Conservation (phyloP, 2,113 vertebrate genomes). For the Pogona vitticeps region DNA sequence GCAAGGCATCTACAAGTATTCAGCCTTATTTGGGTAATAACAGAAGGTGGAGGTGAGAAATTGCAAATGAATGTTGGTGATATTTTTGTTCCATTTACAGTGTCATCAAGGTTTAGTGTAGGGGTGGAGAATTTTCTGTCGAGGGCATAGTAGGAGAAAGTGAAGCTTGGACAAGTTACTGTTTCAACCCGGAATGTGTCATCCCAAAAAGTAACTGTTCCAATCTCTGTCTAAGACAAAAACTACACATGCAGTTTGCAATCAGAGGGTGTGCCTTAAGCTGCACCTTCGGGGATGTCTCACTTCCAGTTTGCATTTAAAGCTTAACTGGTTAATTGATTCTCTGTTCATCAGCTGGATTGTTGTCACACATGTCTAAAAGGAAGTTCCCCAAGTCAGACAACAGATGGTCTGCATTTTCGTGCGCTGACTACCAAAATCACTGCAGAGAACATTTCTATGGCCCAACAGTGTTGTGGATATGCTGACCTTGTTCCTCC, state of each 20-base stretch:
- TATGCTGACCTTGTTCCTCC: background rate
- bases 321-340: background rate
- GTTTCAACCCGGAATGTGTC: too few species aligned
- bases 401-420: too few species aligned
- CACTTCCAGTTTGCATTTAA: background rate
- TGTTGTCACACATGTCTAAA: background rate
- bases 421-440: background rate
- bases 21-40: background rate
- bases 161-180: too few species aligned
- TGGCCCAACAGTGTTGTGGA: background rate
- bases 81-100: too few species aligned
- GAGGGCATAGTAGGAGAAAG: too few species aligned
- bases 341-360: background rate
- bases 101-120: background rate
- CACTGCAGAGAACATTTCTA: background rate
- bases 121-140: background rate
- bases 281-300: conserved; percentile 1
- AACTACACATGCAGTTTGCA: background rate
- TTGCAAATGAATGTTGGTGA: background rate
- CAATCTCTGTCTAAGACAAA: too few species aligned
- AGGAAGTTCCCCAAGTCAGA: background rate
- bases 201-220: too few species aligned
- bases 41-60: background rate
- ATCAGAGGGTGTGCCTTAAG: background rate
- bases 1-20: background rate